A percentile compares a stretch with the other conserved stretches of the same genome.
phyloP scores from a whole-genome alignment of 2,797 vertebrate species.

The Octomys mimax region DNA sequence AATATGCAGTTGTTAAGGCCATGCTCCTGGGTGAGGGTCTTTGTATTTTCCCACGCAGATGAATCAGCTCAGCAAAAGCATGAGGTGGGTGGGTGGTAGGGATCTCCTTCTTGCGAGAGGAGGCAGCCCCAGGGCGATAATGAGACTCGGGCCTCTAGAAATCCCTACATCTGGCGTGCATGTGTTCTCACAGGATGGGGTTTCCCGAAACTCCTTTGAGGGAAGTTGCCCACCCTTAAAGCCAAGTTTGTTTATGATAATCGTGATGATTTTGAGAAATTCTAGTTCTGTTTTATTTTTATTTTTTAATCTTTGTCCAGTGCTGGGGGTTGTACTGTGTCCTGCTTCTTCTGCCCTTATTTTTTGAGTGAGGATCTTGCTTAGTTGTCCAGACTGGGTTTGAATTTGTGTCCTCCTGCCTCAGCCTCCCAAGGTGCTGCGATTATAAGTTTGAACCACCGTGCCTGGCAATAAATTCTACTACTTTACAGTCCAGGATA shows the following conservation, averaged over 20 bases:
- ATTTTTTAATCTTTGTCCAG: neutral
- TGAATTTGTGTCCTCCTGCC: neutral
- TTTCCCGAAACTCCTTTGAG: slow-evolving; percentile 20
- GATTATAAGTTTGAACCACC: neutral
- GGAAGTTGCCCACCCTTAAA: neutral
- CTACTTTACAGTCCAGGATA: neutral
- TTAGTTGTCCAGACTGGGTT: neutral
- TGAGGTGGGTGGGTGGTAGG: neutral
- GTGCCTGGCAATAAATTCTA: neutral
- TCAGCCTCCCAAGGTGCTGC: neutral
- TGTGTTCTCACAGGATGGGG: neutral
- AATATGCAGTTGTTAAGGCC: neutral
- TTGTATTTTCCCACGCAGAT: slow-evolving; percentile 9
- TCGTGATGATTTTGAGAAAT: neutral
- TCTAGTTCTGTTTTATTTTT: neutral
- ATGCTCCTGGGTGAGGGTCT: slow-evolving; percentile 39
- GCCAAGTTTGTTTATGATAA: neutral
- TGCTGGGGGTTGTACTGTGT: neutral
- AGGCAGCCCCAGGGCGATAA: neutral
- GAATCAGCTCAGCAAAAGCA: slow-evolving; percentile 16
- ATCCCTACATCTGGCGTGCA: neutral
- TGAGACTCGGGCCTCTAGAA: neutral
- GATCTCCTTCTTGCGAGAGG: neutral
- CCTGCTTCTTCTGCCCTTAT: neutral
- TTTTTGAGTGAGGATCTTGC: neutral